Percentiles rank a stretch among this genome's conserved stretches.
Evolutionary conservation across 2,797 vertebrate genomes (phyloP).

Genomic region (Peromyscus melanophrys): DNA sequence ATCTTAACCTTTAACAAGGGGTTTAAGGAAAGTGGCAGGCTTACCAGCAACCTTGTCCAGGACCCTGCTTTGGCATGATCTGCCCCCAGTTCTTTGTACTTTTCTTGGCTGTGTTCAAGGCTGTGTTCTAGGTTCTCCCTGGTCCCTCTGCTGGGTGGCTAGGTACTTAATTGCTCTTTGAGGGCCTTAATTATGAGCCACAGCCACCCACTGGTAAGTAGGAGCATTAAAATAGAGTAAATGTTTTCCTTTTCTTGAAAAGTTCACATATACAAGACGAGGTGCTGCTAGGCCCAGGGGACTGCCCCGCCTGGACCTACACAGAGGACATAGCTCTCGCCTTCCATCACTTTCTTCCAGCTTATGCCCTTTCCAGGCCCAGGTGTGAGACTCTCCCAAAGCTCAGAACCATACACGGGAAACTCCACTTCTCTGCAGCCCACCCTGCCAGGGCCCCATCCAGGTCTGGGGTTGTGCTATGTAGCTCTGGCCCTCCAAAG

Average conservation of each 20-base stretch:
- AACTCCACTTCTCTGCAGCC: background rate
- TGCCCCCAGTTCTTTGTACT: too few relatives aligned
- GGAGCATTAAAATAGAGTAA: slow-evolving; percentile 58
- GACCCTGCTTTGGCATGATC: background rate
- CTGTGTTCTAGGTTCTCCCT: background rate
- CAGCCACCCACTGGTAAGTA: slow-evolving; percentile 38
- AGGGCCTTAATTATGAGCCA: slow-evolving; percentile 53
- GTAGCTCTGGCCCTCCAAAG: background rate
- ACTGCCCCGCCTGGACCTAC: background rate
- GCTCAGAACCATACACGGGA: background rate
- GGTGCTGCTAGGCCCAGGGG: background rate
- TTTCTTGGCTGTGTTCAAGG: background rate
- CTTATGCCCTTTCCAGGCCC: background rate
- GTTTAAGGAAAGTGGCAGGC: background rate
- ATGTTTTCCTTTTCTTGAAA: slow-evolving; percentile 72
- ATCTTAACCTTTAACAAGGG: background rate
- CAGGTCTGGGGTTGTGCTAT: background rate
- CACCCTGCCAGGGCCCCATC: background rate
- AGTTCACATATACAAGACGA: slow-evolving; percentile 61
- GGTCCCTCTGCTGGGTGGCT: background rate
- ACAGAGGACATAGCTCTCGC: too few relatives aligned
- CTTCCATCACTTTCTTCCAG: background rate
- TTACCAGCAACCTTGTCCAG: background rate
- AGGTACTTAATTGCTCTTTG: slow-evolving; percentile 55
- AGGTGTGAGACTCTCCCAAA: too few relatives aligned